Evolutionary conservation across 1,140 invertebrate species (phyloP).

Genomic region (Hestina assimilis): DNA sequence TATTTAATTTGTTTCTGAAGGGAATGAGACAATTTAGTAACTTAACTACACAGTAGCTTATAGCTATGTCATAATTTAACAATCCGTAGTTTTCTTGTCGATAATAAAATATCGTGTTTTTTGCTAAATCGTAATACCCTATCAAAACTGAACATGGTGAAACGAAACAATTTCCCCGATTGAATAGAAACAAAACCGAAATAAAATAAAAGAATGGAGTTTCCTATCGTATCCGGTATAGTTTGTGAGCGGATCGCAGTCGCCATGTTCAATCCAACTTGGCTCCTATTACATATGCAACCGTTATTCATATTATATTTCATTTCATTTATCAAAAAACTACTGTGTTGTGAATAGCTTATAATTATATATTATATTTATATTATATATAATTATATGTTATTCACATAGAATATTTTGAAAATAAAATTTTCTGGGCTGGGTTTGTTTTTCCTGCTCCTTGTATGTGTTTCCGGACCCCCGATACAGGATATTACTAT

Average conservation of each 20-base stretch:
- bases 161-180: conserved; percentile 60
- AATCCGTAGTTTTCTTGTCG: not conserved
- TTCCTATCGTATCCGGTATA: conserved; percentile 68
- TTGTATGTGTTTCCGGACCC: too few species aligned
- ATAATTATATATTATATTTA: too few species aligned
- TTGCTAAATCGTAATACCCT: conserved; percentile 25
- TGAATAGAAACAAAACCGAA: conserved; percentile 67
- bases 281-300: conserved; percentile 45
- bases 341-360: too few species aligned
- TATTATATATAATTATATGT: too few species aligned
- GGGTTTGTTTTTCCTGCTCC: too few species aligned
- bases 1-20: too few species aligned
- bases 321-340: too few species aligned
- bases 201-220: conserved; percentile 72
- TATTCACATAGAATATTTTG: too few species aligned
- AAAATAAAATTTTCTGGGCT: too few species aligned
- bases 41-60: too few species aligned
- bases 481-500: too few species aligned
- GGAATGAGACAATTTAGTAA: too few species aligned
- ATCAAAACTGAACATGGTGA: conserved; percentile 52
- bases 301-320: not conserved
- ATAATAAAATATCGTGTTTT: conserved; percentile 4
- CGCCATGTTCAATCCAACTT: conserved; percentile 57
- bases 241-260: conserved; percentile 70
- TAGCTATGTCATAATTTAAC: not conserved